A percentile compares a stretch with the other conserved stretches of the same genome.
These are phyloP conservation scores for Stomatorhinus walkeri DNA, from an alignment of 2,797 vertebrate genomes.

Conservation along the genomic window DNA sequence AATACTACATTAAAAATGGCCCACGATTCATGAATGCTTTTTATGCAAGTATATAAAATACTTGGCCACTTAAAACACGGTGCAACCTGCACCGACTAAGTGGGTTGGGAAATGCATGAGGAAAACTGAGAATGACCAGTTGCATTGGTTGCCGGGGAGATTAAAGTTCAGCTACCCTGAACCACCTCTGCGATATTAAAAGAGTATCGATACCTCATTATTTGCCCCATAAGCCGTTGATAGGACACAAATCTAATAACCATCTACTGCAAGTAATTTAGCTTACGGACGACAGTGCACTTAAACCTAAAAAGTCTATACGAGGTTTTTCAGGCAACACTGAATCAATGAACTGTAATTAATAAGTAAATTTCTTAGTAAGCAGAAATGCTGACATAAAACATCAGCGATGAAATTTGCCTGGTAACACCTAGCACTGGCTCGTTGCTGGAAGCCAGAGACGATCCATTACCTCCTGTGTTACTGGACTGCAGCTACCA, in stretches of 20 bases:
- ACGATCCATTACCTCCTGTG: not conserved
- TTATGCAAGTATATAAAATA: not conserved
- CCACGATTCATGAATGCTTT: not conserved
- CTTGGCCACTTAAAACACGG: not conserved
- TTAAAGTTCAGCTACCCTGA: not conserved
- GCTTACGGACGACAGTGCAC: not conserved
- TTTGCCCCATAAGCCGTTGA: constrained; percentile 3
- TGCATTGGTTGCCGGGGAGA: not conserved
- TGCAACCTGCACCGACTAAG: not conserved
- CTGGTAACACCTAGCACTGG: not conserved
- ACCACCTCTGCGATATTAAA: not conserved
- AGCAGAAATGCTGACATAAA: not conserved
- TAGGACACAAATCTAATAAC: constrained; percentile 2
- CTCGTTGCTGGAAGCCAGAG: not conserved
- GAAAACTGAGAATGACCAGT: not conserved
- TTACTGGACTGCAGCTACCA: not conserved
- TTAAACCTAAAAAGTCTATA: not conserved
- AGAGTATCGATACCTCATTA: constrained; percentile 17
- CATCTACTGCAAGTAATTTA: constrained; percentile 9
- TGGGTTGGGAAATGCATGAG: not conserved
- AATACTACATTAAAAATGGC: not conserved
- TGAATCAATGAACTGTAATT: not conserved
- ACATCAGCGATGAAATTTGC: not conserved
- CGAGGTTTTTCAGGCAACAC: not conserved
- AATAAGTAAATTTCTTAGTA: not conserved